phyloP scores from a whole-genome alignment of 2,113 vertebrate species.

The Plecotus auritus region DNA sequence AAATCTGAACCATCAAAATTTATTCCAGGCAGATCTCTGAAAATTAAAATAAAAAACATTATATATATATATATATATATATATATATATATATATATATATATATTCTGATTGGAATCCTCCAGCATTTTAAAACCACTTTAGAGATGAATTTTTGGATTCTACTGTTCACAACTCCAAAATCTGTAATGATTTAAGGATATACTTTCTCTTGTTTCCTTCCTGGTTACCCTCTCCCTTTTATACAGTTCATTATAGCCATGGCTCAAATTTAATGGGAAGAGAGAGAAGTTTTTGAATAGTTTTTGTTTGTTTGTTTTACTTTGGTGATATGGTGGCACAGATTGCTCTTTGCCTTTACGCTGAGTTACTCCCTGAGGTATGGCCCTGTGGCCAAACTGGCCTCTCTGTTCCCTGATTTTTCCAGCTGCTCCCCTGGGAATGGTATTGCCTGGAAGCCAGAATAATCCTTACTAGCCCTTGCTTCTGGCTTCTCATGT shows the following conservation, averaged over 20 bases:
- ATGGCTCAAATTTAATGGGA: slow-evolving; percentile 74
- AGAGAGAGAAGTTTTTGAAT: slow-evolving; percentile 62
- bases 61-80: not conserved
- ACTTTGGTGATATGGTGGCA: slow-evolving; percentile 99
- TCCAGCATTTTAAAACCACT: slow-evolving; percentile 84
- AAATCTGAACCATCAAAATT: slow-evolving; percentile 80
- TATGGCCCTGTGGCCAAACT: slow-evolving; percentile 83
- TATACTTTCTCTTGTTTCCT: slow-evolving; percentile 41
- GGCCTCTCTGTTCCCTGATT: slow-evolving; percentile 96
- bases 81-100: not conserved
- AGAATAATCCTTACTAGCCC: slow-evolving; percentile 84
- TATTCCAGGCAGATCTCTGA: slow-evolving; percentile 82
- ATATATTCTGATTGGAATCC: slow-evolving; percentile 81
- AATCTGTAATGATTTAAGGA: slow-evolving; percentile 66
- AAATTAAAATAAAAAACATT: slow-evolving; percentile 81
- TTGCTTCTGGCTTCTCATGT: slow-evolving; percentile 86
- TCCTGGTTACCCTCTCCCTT: slow-evolving; percentile 41
- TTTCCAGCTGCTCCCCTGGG: slow-evolving; percentile 88
- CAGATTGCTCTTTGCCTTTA: slow-evolving; percentile 94
- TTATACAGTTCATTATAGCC: slow-evolving; percentile 67
- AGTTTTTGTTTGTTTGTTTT: slow-evolving; percentile 79
- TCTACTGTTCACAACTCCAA: slow-evolving; percentile 67
- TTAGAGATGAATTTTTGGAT: slow-evolving; percentile 84
- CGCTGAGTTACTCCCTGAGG: slow-evolving; percentile 93
- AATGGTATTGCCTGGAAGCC: slow-evolving; percentile 88